A percentile compares a stretch with the other conserved stretches of the same genome.
Conservation (phyloP, 2,888 invertebrate genomes). For the Parthenolecanium corni region DNA sequence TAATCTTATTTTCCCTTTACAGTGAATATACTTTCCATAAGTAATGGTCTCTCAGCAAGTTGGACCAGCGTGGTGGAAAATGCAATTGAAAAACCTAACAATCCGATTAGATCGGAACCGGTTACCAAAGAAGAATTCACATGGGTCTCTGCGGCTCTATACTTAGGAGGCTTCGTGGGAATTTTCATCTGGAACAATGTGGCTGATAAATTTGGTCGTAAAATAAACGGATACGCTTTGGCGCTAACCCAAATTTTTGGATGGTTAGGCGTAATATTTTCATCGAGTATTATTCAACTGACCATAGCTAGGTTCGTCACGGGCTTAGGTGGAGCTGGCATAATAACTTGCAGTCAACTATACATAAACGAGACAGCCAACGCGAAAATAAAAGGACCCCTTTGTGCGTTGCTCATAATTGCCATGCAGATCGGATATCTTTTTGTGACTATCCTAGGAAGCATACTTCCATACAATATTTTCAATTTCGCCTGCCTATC, state of each 20-base stretch:
- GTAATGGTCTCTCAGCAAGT: slow-evolving; percentile 10
- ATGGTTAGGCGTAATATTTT: slow-evolving; percentile 47
- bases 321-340: slow-evolving; percentile 48
- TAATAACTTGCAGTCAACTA: slow-evolving; percentile 48
- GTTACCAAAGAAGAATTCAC: slow-evolving; percentile 36
- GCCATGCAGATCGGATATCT: slow-evolving; percentile 44
- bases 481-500: slow-evolving; percentile 44
- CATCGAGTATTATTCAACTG: slow-evolving; percentile 41
- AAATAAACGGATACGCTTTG: slow-evolving; percentile 44
- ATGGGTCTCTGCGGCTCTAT: slow-evolving; percentile 46
- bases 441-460: slow-evolving; percentile 44
- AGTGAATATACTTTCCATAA: not conserved
- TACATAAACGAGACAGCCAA: slow-evolving; percentile 53
- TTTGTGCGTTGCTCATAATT: slow-evolving; percentile 48
- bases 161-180: slow-evolving; percentile 45
- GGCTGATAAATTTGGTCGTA: slow-evolving; percentile 45
- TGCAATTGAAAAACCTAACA: not conserved
- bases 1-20: not conserved
- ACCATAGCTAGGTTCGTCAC: slow-evolving; percentile 46
- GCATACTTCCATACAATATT: slow-evolving; percentile 41
- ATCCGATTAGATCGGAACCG: not conserved
- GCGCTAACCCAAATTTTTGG: slow-evolving; percentile 46
- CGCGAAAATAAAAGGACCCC: slow-evolving; percentile 42
- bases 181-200: slow-evolving; percentile 42
- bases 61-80: slow-evolving; percentile 1